phyloP scores from a whole-genome alignment of 2,113 vertebrate genomes.

The Hystrix brachyura region DNA sequence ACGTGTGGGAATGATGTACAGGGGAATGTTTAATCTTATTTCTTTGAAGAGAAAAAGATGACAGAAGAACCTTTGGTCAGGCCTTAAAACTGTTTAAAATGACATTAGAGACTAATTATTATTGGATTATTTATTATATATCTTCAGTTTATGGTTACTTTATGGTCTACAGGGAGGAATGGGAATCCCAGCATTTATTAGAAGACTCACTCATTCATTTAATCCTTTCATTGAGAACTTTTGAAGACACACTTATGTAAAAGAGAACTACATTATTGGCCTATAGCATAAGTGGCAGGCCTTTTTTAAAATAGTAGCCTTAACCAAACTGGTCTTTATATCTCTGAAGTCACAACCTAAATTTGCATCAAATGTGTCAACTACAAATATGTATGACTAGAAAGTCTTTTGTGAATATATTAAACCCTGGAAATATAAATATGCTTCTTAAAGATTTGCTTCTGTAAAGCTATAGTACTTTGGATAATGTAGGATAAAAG shows the following conservation, averaged over 20 bases:
- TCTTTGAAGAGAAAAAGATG: background rate
- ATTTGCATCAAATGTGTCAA: background rate
- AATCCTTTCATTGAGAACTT: background rate
- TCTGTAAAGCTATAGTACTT: background rate
- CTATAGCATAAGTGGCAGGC: background rate
- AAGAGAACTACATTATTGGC: background rate
- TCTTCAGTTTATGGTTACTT: background rate
- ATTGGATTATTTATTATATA: background rate
- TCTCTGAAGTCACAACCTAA: background rate
- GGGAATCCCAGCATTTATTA: background rate
- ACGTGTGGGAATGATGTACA: no score
- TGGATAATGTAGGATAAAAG: background rate
- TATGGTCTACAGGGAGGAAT: background rate
- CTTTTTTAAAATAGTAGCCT: background rate
- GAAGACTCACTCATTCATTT: background rate
- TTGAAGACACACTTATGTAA: background rate
- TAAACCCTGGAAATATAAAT: background rate
- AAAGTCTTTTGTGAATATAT: background rate
- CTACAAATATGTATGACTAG: background rate
- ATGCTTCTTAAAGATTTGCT: background rate
- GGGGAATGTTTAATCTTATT: background rate
- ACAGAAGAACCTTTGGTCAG: background rate
- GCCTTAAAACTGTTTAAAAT: background rate
- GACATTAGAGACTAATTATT: background rate
- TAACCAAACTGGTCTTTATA: background rate